Conservation (phyloP, 2,888 invertebrate genomes). For the Ophion ventricosus region DNA sequence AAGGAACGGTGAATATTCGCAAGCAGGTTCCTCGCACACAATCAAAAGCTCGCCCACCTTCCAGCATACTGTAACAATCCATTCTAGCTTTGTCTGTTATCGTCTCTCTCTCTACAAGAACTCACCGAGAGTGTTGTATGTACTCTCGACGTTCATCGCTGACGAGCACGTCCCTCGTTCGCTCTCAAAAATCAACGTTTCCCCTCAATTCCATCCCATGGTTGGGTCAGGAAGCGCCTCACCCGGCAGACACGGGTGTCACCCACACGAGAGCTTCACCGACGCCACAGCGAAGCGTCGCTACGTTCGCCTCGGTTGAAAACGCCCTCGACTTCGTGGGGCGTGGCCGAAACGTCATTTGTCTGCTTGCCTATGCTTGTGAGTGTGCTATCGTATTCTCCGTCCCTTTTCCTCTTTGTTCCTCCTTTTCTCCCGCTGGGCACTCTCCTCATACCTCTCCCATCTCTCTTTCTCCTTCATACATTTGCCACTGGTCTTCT, state of each 20-base stretch:
- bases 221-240: conserved; percentile 66
- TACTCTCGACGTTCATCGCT: conserved; percentile 58
- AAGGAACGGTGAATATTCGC: conserved; percentile 51
- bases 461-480: conserved; percentile 57
- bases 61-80: conserved; percentile 42
- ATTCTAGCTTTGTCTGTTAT: conserved; percentile 45
- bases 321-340: conserved; percentile 77
- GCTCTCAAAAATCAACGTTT: conserved; percentile 74
- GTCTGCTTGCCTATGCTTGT: conserved; percentile 73
- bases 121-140: conserved; percentile 50
- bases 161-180: conserved; percentile 66
- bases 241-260: conserved; percentile 59
- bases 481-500: conserved; percentile 60
- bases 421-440: conserved; percentile 67
- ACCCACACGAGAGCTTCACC: conserved; percentile 67
- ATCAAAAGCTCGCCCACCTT: conserved; percentile 46
- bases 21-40: conserved; percentile 42
- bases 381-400: conserved; percentile 14
- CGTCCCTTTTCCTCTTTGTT: conserved; percentile 42
- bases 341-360: conserved; percentile 80
- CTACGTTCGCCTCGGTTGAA: conserved; percentile 51
- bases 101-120: conserved; percentile 38
- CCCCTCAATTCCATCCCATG: conserved; percentile 59
- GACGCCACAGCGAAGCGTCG: conserved; percentile 52
- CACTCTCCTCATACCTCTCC: conserved; percentile 48